Evolutionary conservation across 2,888 invertebrate genomes (phyloP).

Genomic region (Drosophila prostipennis): DNA sequence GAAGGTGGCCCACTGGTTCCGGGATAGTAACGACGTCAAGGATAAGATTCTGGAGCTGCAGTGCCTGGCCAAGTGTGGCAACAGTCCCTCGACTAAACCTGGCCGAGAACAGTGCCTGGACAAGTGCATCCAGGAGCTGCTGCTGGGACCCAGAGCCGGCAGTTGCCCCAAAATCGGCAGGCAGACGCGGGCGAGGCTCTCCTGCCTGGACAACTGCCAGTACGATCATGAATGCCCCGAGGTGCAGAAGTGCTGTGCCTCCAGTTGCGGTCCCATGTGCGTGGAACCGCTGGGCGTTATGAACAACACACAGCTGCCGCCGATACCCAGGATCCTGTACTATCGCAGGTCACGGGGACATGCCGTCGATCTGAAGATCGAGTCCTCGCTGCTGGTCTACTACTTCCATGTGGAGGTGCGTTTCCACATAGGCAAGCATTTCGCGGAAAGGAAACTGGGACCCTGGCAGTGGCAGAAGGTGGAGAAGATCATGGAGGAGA

Average conservation of each 20-base stretch:
- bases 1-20: slow-evolving; percentile 42
- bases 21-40: slow-evolving; percentile 76
- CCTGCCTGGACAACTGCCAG: slow-evolving; percentile 82
- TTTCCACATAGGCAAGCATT: slow-evolving; percentile 88
- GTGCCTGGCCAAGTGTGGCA: slow-evolving; percentile 80
- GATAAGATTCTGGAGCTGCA: slow-evolving; percentile 82
- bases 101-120: slow-evolving; percentile 63
- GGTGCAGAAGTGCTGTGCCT: slow-evolving; percentile 88
- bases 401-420: slow-evolving; percentile 87
- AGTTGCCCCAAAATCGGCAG: slow-evolving; percentile 74
- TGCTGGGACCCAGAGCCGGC: slow-evolving; percentile 77
- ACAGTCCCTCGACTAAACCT: background rate
- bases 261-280: slow-evolving; percentile 89
- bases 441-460: slow-evolving; percentile 87
- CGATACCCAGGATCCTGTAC: slow-evolving; percentile 87
- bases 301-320: slow-evolving; percentile 86
- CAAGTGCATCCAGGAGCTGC: slow-evolving; percentile 75
- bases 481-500: slow-evolving; percentile 80
- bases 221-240: slow-evolving; percentile 89
- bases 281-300: slow-evolving; percentile 86
- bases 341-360: slow-evolving; percentile 85
- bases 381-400: slow-evolving; percentile 76
- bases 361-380: slow-evolving; percentile 86
- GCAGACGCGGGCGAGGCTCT: slow-evolving; percentile 60
- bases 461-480: slow-evolving; percentile 86